Evolutionary conservation across 2,113 vertebrate species (phyloP).

Genomic region (Tapirus terrestris): DNA sequence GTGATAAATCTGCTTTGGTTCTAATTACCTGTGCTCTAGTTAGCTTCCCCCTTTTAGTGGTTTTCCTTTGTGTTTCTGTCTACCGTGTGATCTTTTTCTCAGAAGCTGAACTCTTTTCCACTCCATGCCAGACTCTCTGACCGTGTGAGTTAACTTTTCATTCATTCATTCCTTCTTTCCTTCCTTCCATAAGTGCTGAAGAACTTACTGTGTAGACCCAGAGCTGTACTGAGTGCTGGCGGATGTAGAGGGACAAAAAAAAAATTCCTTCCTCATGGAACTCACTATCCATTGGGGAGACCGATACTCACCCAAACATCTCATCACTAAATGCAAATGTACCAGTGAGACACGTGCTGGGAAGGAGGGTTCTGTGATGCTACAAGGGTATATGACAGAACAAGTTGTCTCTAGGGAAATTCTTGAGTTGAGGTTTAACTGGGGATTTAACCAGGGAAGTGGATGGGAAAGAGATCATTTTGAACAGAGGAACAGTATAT

Average conservation of each 20-base stretch:
- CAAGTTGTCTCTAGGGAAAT: not conserved
- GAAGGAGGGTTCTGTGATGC: not conserved
- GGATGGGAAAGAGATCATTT: not conserved
- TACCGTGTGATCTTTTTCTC: not conserved
- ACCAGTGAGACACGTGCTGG: not conserved
- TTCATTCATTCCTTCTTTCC: not conserved
- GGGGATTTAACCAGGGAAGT: not conserved
- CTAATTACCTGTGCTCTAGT: not conserved
- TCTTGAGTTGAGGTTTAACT: not conserved
- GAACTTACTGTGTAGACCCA: not conserved
- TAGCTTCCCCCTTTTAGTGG: not conserved
- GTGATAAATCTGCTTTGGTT: not conserved
- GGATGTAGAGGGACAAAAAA: not conserved
- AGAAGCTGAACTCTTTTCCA: not conserved
- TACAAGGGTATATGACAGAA: not conserved
- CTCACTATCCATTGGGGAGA: not conserved
- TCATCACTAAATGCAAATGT: not conserved
- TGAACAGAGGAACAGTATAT: not conserved
- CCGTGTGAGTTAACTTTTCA: not conserved
- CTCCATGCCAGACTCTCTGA: not conserved
- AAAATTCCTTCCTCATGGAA: not conserved
- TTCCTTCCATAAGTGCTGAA: not conserved
- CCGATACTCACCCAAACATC: not conserved
- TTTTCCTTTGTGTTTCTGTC: not conserved
- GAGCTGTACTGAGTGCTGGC: not conserved